phyloP scores from a whole-genome alignment of 2,113 vertebrate genomes.

The Catharus minimus region DNA sequence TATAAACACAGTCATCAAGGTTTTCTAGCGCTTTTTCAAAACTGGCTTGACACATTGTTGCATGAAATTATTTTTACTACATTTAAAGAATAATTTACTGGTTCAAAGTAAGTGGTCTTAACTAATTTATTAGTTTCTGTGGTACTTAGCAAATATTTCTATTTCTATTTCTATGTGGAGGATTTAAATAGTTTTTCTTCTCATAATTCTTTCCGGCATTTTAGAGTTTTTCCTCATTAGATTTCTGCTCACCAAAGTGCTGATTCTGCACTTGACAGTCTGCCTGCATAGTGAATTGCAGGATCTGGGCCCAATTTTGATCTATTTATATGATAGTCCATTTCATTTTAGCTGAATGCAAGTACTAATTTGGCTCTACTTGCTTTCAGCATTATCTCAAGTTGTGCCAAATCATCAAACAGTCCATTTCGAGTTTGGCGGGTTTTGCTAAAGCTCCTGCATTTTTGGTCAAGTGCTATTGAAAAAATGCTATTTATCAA shows the following conservation, averaged over 20 bases:
- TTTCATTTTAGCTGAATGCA: conserved; percentile 47
- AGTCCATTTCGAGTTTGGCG: conserved; percentile 46
- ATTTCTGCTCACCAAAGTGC: conserved; percentile 44
- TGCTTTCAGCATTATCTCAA: conserved; percentile 12
- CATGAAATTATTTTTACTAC: conserved; percentile 4
- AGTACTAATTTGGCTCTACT: conserved; percentile 37
- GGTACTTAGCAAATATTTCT: conserved; percentile 15
- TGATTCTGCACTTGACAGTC: conserved; percentile 55
- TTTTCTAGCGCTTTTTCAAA: neutral
- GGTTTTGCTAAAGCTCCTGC: conserved; percentile 15
- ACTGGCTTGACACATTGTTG: neutral
- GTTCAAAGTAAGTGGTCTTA: neutral
- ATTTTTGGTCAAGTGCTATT: conserved; percentile 20
- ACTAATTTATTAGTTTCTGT: neutral
- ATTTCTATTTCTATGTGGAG: neutral
- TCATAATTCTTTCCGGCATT: neutral
- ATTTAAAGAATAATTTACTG: neutral
- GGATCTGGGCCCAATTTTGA: conserved; percentile 57
- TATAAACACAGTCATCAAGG: neutral
- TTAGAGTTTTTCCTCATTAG: conserved; percentile 40
- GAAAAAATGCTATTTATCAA: conserved; percentile 21
- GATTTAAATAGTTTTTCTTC: conserved; percentile 5
- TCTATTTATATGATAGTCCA: conserved; percentile 59
- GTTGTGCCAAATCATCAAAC: conserved; percentile 53
- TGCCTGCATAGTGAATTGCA: conserved; percentile 48